Evolutionary conservation across 2,888 invertebrate species (phyloP).

Genomic region (Drosophila mercatorum): DNA sequence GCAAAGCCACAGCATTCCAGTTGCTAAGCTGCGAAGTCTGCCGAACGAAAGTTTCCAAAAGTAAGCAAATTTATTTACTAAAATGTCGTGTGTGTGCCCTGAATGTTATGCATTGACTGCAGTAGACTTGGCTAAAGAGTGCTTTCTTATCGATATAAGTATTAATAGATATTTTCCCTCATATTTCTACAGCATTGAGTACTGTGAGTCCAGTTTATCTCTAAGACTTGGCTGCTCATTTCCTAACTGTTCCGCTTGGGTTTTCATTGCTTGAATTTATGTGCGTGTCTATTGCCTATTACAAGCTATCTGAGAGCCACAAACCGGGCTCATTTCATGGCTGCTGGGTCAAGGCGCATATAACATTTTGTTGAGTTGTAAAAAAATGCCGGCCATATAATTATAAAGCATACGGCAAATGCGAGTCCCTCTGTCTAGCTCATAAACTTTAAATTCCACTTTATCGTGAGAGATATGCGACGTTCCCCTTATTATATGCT

Average conservation of each 20-base stretch:
- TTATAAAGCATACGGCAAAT: slow-evolving; percentile 58
- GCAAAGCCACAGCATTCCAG: slow-evolving; percentile 20
- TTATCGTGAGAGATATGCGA: slow-evolving; percentile 67
- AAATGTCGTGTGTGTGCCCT: slow-evolving; percentile 29
- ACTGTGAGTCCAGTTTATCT: background rate
- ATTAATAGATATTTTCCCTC: background rate
- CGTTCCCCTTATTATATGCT: slow-evolving; percentile 54
- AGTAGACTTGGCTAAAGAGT: slow-evolving; percentile 7
- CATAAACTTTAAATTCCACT: slow-evolving; percentile 74
- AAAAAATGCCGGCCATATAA: slow-evolving; percentile 65
- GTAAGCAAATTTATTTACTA: slow-evolving; percentile 57
- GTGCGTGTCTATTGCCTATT: slow-evolving; percentile 56
- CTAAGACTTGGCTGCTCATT: background rate
- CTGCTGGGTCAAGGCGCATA: slow-evolving; percentile 41
- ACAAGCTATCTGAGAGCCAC: slow-evolving; percentile 47
- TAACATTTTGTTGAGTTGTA: slow-evolving; percentile 56
- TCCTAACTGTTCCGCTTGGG: slow-evolving; percentile 18
- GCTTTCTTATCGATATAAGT: background rate
- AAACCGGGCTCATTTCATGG: slow-evolving; percentile 21
- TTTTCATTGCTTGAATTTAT: slow-evolving; percentile 45
- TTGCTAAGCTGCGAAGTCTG: slow-evolving; percentile 28
- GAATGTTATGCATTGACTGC: slow-evolving; percentile 9
- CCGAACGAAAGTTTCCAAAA: slow-evolving; percentile 73
- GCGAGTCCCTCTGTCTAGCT: slow-evolving; percentile 58
- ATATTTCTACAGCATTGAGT: background rate